Evolutionary conservation across 2,113 vertebrate genomes (phyloP).

Genomic region (Cinclus cinclus): DNA sequence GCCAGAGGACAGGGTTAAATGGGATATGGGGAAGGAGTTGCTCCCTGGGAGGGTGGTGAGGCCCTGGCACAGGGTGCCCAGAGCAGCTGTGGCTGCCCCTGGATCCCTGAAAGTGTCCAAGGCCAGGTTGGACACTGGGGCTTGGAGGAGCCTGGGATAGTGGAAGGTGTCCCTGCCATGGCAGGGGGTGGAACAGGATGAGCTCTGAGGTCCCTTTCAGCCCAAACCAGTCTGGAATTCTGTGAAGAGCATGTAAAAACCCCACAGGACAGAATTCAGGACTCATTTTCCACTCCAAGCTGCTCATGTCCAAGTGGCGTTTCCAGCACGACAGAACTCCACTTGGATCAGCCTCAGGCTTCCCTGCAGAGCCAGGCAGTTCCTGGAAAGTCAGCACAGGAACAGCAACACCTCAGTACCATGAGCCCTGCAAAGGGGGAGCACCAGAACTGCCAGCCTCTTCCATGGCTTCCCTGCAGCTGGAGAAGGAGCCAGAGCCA

Average conservation of each 20-base stretch:
- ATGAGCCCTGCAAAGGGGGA: neutral
- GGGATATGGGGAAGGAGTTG: neutral
- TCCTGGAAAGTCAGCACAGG: neutral
- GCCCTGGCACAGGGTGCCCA: neutral
- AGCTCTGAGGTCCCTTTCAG: neutral
- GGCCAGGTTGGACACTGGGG: accelerated
- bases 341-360: neutral
- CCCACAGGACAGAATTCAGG: neutral
- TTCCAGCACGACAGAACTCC: neutral
- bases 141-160: accelerated
- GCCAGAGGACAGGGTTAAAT: neutral
- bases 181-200: neutral
- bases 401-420: neutral
- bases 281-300: neutral
- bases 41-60: accelerated
- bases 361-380: accelerated
- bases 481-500: neutral
- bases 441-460: neutral
- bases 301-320: neutral
- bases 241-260: neutral
- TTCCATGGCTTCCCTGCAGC: neutral
- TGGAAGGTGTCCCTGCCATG: neutral
- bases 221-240: neutral
- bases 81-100: neutral
- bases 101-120: neutral